Conservation (phyloP, 2,888 invertebrate species). For the Toxonevra muliebris region DNA sequence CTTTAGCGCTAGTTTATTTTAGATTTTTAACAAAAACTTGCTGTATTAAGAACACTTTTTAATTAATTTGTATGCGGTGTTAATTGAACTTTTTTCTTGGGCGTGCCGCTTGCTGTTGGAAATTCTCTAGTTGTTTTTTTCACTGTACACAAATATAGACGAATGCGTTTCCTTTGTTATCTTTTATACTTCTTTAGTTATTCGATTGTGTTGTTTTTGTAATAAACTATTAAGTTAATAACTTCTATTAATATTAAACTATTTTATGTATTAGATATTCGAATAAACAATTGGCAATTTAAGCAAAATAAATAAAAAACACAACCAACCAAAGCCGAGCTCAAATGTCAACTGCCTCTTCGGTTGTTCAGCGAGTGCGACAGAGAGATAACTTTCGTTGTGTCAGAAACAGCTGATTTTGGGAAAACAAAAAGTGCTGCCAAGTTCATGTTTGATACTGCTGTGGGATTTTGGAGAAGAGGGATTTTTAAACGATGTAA, state of each 20-base stretch:
- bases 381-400: too few relatives aligned
- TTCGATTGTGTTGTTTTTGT: too few relatives aligned
- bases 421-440: too few relatives aligned
- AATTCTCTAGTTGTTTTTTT: constrained; percentile 13
- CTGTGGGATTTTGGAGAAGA: too few relatives aligned
- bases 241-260: constrained; percentile 10
- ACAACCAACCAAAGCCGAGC: constrained; percentile 42
- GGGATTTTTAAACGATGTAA: too few relatives aligned
- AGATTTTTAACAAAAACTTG: not conserved
- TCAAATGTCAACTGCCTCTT: constrained; percentile 39
- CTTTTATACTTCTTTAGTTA: too few relatives aligned
- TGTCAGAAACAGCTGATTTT: too few relatives aligned
- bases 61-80: constrained; percentile 39
- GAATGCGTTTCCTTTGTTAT: too few relatives aligned
- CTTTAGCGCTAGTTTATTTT: constrained; percentile 15
- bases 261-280: not conserved
- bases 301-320: constrained; percentile 9
- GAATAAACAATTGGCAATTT: not conserved
- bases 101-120: constrained; percentile 36
- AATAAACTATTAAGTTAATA: constrained; percentile 15
- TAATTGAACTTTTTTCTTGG: constrained; percentile 37
- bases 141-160: too few relatives aligned
- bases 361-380: too few relatives aligned
- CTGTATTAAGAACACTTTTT: not conserved
- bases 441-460: too few relatives aligned